Evolutionary conservation across 2,113 vertebrate species (phyloP), one percentile per base, ranked within the genome.

Genomic region (Turdus rufiventris): DNA sequence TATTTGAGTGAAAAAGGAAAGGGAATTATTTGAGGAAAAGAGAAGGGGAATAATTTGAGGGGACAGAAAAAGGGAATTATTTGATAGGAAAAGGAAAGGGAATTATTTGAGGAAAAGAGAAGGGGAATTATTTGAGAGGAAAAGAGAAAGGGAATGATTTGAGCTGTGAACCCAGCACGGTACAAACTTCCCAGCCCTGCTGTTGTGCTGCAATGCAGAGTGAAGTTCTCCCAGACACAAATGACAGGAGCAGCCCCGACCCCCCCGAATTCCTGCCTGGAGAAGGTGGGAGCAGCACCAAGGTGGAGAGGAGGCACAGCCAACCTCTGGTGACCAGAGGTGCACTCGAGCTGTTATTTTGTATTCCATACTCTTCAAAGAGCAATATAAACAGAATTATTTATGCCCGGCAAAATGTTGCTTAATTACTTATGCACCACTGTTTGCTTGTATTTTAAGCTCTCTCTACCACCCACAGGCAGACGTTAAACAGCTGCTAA

Each of bases 381-480:
- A 98, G 98, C 98, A 99, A 98, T 98, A 99, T 98, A 99, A 99
- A 99, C 99, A 99, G 99, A 99, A 99, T 99, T 99, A 99, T 99
- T 99, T 99, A 99, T 99, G 99, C 99, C 98, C 98, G 71, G 99
- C 98, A 99, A 99, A 99, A 99, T 99, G 99, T 98, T 98, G 98
- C 98, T 99, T 99, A 99, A 99, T 99, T 99, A 99, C 99, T 99
- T 98, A 98, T 99, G 98, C 99, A 98, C 98, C 97, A 98, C 98
- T 98, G 98, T 98, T 98, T 98, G 98, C 98, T 98, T 98, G 98
- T 98, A 98, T 98, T 98, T 98, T 98, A 97, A 98, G 98, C 97
- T 98, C 97, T 98, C 98, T 98, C 98, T 98, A 98, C 99, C 99
- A 98, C 99, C 99, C 99, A 99, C 99, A 98, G 98, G 98, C 99